Percentiles rank a stretch among this genome's conserved stretches.
These are phyloP conservation scores for Torymus aiolomorphi DNA, from an alignment of 2,888 invertebrate species.

Conservation along the genomic window DNA sequence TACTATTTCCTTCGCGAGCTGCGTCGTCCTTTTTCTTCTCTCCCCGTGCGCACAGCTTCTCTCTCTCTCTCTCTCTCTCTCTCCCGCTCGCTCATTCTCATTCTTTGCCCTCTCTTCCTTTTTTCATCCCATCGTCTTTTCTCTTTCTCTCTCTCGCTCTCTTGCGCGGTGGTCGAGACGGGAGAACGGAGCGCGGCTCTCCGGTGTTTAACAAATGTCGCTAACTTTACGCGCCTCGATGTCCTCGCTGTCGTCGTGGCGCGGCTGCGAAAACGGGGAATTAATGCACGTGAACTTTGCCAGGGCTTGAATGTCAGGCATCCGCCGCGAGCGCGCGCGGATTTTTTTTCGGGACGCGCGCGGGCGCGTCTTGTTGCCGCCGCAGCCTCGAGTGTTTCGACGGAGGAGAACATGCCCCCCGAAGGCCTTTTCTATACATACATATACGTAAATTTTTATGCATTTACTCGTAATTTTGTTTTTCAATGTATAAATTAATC, in stretches of 20 bases:
- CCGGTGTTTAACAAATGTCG: conserved; percentile 49
- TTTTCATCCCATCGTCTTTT: not conserved
- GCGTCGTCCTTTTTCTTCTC: conserved; percentile 17
- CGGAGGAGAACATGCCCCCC: too few species aligned
- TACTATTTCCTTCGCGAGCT: conserved; percentile 38
- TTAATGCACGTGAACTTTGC: conserved; percentile 51
- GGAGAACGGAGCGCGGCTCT: conserved; percentile 17
- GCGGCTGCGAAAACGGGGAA: conserved; percentile 36
- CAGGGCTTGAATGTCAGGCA: conserved; percentile 49
- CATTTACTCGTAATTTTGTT: too few species aligned
- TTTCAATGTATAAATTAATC: too few species aligned
- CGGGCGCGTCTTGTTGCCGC: not conserved
- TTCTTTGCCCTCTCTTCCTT: not conserved
- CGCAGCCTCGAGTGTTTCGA: conserved; percentile 7
- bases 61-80: conserved; percentile 35
- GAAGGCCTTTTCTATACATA: too few species aligned
- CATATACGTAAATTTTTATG: too few species aligned
- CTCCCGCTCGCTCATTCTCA: conserved; percentile 49
- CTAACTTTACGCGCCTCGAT: conserved; percentile 27
- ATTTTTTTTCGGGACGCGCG: conserved; percentile 6
- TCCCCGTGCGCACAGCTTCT: conserved; percentile 34
- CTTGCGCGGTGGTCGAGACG: too few species aligned
- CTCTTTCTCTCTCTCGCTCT: too few species aligned
- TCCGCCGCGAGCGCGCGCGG: not conserved
- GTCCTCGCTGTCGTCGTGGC: not conserved